Percentiles rank a stretch among this genome's conserved stretches.
Evolutionary conservation across 2,797 vertebrate species (phyloP).

Genomic region (Lutjanus campechanus): DNA sequence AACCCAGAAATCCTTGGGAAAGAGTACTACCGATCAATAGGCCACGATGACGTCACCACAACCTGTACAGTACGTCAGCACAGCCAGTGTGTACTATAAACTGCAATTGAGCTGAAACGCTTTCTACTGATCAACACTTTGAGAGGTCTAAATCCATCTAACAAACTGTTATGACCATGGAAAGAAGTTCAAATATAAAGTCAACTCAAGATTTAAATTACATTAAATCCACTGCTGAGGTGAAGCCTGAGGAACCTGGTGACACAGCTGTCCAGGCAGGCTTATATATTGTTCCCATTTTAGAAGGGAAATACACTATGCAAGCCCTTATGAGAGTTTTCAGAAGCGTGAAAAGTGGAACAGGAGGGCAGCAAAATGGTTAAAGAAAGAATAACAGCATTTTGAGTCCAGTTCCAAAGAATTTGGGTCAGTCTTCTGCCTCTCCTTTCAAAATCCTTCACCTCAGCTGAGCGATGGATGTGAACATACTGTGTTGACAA

Average conservation of each 20-base stretch:
- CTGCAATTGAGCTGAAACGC: neutral
- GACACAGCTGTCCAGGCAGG: neutral
- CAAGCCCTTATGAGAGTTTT: neutral
- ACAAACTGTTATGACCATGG: neutral
- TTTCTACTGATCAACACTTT: conserved; percentile 11
- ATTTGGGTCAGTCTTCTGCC: conserved; percentile 57
- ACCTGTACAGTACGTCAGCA: conserved; percentile 20
- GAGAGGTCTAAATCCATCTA: neutral
- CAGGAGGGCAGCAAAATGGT: conserved; percentile 29
- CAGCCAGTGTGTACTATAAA: neutral
- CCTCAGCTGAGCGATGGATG: conserved; percentile 25
- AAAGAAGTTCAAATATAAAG: neutral
- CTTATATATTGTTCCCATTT: conserved; percentile 12
- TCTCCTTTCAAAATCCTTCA: conserved; percentile 34
- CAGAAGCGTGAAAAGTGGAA: conserved; percentile 10
- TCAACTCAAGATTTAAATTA: conserved; percentile 7
- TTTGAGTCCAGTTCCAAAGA: conserved; percentile 36
- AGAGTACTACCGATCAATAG: conserved; percentile 52
- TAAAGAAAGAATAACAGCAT: conserved; percentile 17
- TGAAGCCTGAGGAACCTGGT: conserved; percentile 6
- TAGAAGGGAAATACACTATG: neutral
- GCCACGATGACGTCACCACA: conserved; percentile 32
- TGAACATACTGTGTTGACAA: conserved; percentile 47
- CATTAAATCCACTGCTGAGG: conserved; percentile 1
- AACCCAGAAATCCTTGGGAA: conserved; percentile 71